Conservation (phyloP, 2,113 vertebrate genomes). For the Turnix velox region DNA sequence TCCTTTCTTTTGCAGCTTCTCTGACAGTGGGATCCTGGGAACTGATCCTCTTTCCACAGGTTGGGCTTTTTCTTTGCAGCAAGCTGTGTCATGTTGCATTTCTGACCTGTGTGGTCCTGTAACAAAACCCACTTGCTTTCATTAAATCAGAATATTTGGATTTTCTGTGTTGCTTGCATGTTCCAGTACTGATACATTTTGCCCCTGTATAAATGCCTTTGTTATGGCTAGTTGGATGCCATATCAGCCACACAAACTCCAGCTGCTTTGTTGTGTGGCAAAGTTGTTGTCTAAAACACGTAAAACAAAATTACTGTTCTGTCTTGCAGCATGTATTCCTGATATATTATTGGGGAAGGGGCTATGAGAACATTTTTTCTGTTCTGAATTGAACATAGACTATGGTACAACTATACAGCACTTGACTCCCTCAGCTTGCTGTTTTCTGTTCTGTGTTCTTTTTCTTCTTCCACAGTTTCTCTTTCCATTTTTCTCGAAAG, state of each 20-base stretch:
- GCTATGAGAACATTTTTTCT: not conserved
- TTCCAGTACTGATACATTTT: not conserved
- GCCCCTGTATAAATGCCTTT: not conserved
- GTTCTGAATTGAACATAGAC: not conserved
- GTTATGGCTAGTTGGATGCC: not conserved
- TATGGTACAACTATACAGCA: not conserved
- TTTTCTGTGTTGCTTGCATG: not conserved
- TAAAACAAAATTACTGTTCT: not conserved
- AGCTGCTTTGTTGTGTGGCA: not conserved
- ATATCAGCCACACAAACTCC: not conserved
- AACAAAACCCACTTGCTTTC: not conserved
- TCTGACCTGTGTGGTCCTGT: not conserved
- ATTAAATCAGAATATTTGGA: not conserved
- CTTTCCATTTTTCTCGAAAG: not conserved
- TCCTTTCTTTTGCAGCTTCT: not conserved
- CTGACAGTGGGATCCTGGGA: not conserved
- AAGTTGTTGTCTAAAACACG: not conserved
- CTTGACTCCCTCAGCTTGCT: not conserved
- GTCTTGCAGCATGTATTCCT: not conserved
- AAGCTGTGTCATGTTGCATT: not conserved
- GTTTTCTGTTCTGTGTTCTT: not conserved
- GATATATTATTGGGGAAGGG: not conserved
- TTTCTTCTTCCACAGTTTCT: not conserved
- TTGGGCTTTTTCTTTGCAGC: not conserved
- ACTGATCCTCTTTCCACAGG: not conserved